A percentile compares a stretch with the other conserved stretches of the same genome.
These are phyloP conservation scores for Heliconius ethilla DNA, from an alignment of 2,888 invertebrate genomes.

Conservation along the genomic window DNA sequence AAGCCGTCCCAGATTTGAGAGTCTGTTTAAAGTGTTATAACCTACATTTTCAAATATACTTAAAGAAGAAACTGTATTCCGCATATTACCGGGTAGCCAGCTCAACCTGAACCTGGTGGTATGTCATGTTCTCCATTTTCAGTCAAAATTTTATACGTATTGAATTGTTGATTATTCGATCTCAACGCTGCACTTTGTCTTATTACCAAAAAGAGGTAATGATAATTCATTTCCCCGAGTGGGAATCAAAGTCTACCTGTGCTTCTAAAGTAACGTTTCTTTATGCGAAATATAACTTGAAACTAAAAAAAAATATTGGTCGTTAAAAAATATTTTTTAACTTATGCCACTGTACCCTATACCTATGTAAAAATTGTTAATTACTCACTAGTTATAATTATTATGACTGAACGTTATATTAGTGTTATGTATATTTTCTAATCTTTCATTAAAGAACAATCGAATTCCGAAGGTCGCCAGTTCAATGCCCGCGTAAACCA, in stretches of 20 bases:
- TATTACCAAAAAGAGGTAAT: not conserved
- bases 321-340: not conserved
- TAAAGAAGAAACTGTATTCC: not conserved
- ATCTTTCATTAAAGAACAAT: not conserved
- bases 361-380: not conserved
- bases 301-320: not conserved
- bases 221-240: not conserved
- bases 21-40: slow-evolving; percentile 3
- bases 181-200: not conserved
- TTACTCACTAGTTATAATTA: not conserved
- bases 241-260: not conserved
- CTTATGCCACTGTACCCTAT: not conserved
- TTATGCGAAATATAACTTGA: not conserved
- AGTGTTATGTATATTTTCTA: not conserved
- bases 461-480: slow-evolving; percentile 5
- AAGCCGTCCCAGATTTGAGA: slow-evolving; percentile 23
- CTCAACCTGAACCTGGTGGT: not conserved
- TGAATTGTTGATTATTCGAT: not conserved
- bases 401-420: not conserved
- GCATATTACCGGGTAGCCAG: not conserved
- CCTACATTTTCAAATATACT: slow-evolving; percentile 4
- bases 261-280: not conserved
- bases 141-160: not conserved
- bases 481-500: not conserved
- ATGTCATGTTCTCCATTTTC: not conserved